A percentile compares a stretch with the other conserved stretches of the same genome.
Conservation (phyloP, 2,113 vertebrate genomes). For the Mystacornis crossleyi region DNA sequence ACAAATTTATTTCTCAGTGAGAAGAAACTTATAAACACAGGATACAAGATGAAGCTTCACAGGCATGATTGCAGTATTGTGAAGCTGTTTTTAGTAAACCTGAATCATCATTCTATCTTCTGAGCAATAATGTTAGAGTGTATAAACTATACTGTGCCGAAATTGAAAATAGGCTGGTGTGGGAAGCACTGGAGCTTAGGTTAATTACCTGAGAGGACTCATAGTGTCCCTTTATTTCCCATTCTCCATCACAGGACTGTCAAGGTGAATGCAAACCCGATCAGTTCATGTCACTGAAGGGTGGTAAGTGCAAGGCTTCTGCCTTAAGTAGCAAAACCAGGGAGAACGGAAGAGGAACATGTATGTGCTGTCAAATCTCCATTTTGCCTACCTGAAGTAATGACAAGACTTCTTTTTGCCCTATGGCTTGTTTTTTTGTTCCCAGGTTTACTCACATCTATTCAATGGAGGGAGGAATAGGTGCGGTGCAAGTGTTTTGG, state of each 20-base stretch:
- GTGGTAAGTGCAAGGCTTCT: background rate
- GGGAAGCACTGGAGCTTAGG: background rate
- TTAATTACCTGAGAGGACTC: conserved; percentile 18
- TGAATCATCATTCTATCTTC: conserved; percentile 63
- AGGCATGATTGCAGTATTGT: conserved; percentile 37
- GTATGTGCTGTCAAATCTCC: background rate
- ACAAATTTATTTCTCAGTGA: conserved; percentile 56
- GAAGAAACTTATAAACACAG: conserved; percentile 46
- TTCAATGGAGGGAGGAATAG: background rate
- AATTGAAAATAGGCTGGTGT: conserved; percentile 64
- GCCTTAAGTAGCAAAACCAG: background rate
- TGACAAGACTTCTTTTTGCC: background rate
- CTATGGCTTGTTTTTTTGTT: background rate
- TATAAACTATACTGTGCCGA: conserved; percentile 30
- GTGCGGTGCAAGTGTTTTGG: background rate
- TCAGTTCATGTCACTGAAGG: background rate
- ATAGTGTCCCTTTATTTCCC: background rate
- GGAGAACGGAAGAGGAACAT: background rate
- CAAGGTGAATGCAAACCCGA: background rate
- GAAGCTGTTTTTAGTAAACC: conserved; percentile 63
- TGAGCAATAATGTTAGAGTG: conserved; percentile 70
- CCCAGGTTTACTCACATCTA: background rate
- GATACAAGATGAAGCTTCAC: conserved; percentile 38
- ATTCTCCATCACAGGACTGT: background rate
- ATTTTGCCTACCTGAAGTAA: background rate